phyloP scores from a whole-genome alignment of 1,140 invertebrate genomes.

The Scaptomyza hsui region DNA sequence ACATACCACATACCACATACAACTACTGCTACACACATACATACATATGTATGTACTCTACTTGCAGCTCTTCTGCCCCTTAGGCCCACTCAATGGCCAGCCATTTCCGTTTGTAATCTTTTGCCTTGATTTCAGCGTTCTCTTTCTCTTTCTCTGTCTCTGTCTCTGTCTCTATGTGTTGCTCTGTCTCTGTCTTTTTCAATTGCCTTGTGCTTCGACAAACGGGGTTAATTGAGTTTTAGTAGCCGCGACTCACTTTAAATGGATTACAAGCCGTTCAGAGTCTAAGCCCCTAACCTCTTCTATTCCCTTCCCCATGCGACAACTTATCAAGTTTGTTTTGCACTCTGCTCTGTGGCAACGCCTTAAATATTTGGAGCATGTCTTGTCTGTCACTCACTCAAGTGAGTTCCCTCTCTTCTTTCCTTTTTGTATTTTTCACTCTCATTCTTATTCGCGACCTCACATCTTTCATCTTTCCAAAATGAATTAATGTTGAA shows the following conservation, averaged over 20 bases:
- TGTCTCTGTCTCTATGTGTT: constrained; percentile 30
- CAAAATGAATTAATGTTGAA: constrained; percentile 72
- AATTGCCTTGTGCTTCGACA: constrained; percentile 62
- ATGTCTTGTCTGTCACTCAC: constrained; percentile 62
- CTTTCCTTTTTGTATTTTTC: no score
- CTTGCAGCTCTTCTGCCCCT: neutral
- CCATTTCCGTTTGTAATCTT: constrained; percentile 75
- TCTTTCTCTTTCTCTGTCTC: constrained; percentile 27
- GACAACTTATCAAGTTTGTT: constrained; percentile 62
- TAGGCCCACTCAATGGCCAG: constrained; percentile 34
- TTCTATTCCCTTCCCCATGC: neutral
- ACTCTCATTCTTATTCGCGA: neutral
- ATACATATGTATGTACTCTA: neutral
- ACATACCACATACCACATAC: neutral
- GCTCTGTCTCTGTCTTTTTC: constrained; percentile 41
- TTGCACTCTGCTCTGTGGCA: constrained; percentile 49
- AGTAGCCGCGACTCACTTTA: constrained; percentile 81
- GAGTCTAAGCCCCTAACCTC: neutral
- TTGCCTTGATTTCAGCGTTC: constrained; percentile 69
- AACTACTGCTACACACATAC: neutral
- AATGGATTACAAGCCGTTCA: constrained; percentile 72
- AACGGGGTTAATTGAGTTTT: constrained; percentile 84
- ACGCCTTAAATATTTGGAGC: constrained; percentile 71
- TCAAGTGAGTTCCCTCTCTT: constrained; percentile 30
- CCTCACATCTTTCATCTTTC: constrained; percentile 25